Percentiles rank a stretch among this genome's conserved stretches.
phyloP scores from a whole-genome alignment of 2,888 invertebrate species.

The Listrodromus nycthemerus region DNA sequence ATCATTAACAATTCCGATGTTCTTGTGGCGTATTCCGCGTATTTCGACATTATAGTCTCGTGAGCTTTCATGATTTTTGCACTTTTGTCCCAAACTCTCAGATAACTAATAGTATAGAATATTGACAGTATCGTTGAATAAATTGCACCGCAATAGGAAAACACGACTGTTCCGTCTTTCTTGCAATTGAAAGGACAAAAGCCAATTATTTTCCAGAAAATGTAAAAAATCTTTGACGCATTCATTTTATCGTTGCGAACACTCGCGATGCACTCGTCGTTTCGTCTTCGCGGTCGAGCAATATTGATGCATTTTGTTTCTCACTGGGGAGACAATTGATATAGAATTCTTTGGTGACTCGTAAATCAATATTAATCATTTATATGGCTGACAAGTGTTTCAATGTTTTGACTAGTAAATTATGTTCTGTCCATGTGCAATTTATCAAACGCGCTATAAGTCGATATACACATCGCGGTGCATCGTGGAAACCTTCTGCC shows the following conservation, averaged over 20 bases:
- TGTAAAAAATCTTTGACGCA: conserved; percentile 20
- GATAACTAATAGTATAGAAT: conserved; percentile 16
- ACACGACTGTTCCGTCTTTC: conserved; percentile 21
- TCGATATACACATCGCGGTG: background rate
- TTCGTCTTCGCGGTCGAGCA: conserved; percentile 1
- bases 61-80: background rate
- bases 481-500: background rate
- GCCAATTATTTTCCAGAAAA: conserved; percentile 54
- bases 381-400: background rate
- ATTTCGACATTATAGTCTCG: conserved; percentile 31
- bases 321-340: background rate
- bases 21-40: conserved; percentile 26
- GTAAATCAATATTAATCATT: conserved; percentile 6
- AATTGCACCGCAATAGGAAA: conserved; percentile 29
- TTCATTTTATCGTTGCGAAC: conserved; percentile 19
- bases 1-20: conserved; percentile 23
- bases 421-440: conserved; percentile 9
- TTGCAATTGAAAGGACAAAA: conserved; percentile 45
- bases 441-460: background rate
- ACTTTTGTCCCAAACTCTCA: conserved; percentile 34
- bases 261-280: background rate
- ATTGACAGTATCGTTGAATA: conserved; percentile 33
- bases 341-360: background rate
- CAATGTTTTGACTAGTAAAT: conserved; percentile 28
- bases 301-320: background rate